These are phyloP conservation scores for Callaeas wilsoni DNA, from an alignment of 2,113 vertebrate genomes.

Conservation along the genomic window DNA sequence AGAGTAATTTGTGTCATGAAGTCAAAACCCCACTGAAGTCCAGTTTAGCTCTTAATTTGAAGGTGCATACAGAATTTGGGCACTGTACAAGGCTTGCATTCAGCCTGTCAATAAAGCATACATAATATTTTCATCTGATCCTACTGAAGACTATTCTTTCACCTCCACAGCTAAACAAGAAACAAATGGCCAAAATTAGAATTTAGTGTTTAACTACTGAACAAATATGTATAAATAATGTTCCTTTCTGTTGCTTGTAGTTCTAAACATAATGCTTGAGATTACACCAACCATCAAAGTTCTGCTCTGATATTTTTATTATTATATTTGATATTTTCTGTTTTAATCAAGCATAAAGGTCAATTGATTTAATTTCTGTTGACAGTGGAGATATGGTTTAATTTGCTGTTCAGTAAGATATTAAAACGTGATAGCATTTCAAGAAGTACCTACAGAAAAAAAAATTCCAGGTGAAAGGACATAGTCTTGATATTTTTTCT, in stretches of 20 bases:
- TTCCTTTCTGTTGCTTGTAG: not conserved
- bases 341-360: not conserved
- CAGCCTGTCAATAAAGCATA: not conserved
- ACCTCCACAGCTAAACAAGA: not conserved
- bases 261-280: not conserved
- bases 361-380: not conserved
- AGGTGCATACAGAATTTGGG: not conserved
- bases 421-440: not conserved
- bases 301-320: not conserved
- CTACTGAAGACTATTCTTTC: not conserved
- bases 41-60: not conserved
- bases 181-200: not conserved
- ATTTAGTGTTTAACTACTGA: not conserved
- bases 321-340: not conserved
- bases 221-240: fast-evolving
- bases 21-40: not conserved
- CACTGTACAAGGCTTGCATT: not conserved
- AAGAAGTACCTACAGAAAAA: not conserved
- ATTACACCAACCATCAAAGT: not conserved
- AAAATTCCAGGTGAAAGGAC: not conserved
- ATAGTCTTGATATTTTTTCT: not conserved
- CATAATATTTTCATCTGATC: not conserved
- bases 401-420: not conserved
- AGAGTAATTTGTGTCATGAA: not conserved
- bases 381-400: not conserved